A percentile compares a stretch with the other conserved stretches of the same genome.
phyloP scores from a whole-genome alignment of 2,888 invertebrate species.

The Acleris laterana region DNA sequence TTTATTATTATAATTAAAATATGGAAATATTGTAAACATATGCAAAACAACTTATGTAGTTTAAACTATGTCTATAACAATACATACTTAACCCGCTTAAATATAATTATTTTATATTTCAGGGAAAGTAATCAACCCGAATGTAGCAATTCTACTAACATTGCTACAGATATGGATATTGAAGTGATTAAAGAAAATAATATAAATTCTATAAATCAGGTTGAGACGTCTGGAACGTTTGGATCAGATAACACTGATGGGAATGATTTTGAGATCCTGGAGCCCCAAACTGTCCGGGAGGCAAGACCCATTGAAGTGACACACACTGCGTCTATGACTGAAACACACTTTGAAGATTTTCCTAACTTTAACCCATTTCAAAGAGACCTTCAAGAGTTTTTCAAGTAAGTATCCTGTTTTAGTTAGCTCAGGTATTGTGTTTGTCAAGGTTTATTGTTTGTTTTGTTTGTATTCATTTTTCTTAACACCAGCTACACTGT shows the following conservation, averaged over 20 bases:
- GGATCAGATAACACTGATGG: conserved; percentile 55
- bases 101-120: conserved; percentile 29
- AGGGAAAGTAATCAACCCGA: conserved; percentile 58
- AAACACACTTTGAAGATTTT: conserved; percentile 45
- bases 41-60: no score
- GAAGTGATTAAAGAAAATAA: conserved; percentile 26
- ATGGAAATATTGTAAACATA: no score
- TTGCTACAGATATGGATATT: conserved; percentile 37
- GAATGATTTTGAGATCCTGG: conserved; percentile 53
- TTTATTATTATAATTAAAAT: no score
- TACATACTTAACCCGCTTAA: background rate
- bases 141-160: conserved; percentile 47
- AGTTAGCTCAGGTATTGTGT: background rate
- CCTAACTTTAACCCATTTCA: conserved; percentile 53
- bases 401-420: conserved; percentile 52
- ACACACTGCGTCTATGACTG: conserved; percentile 58
- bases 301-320: conserved; percentile 42
- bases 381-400: conserved; percentile 63
- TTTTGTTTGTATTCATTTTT: background rate
- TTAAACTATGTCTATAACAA: background rate
- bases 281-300: conserved; percentile 43
- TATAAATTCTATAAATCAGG: conserved; percentile 36
- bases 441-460: background rate
- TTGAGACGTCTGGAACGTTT: conserved; percentile 56
- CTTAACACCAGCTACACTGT: no score